A percentile compares a stretch with the other conserved stretches of the same genome.
Evolutionary conservation across 2,113 vertebrate species (phyloP).

Genomic region (Clarias batrachus): DNA sequence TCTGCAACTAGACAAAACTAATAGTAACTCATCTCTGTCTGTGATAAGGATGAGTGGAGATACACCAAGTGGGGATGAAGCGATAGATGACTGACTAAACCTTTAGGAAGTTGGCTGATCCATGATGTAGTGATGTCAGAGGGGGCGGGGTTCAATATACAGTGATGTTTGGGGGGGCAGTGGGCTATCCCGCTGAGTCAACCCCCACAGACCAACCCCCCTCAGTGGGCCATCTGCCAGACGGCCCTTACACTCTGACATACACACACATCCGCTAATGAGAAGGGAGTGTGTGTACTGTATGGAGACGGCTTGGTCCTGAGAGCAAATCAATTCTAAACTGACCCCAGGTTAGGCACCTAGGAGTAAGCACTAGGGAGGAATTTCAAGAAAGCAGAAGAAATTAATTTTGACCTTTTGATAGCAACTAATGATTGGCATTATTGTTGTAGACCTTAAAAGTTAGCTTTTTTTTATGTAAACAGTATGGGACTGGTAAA

Average conservation of each 20-base stretch:
- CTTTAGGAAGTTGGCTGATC: slow-evolving; percentile 49
- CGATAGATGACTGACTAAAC: slow-evolving; percentile 48
- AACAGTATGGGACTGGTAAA: background rate
- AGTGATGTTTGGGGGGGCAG: background rate
- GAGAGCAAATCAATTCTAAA: slow-evolving; percentile 13
- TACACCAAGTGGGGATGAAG: background rate
- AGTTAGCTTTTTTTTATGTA: background rate
- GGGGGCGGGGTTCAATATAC: slow-evolving; percentile 3
- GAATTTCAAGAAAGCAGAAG: background rate
- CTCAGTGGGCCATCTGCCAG: slow-evolving; percentile 48
- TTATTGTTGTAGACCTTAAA: background rate
- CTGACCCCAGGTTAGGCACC: background rate
- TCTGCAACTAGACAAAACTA: background rate
- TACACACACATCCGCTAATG: slow-evolving; percentile 27
- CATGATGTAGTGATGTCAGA: slow-evolving; percentile 34
- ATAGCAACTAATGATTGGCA: background rate
- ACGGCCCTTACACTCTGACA: slow-evolving; percentile 15
- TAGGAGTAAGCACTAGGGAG: background rate
- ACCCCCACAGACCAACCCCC: slow-evolving; percentile 34
- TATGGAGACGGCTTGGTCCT: slow-evolving; percentile 5
- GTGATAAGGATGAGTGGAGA: background rate
- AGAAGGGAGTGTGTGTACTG: background rate
- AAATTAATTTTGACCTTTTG: background rate
- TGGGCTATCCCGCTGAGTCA: slow-evolving; percentile 35
- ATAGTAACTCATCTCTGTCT: background rate